Evolutionary conservation across 2,888 invertebrate genomes (phyloP), one percentile per base, ranked within the genome.

Genomic region (Hoplodrina blanda): DNA sequence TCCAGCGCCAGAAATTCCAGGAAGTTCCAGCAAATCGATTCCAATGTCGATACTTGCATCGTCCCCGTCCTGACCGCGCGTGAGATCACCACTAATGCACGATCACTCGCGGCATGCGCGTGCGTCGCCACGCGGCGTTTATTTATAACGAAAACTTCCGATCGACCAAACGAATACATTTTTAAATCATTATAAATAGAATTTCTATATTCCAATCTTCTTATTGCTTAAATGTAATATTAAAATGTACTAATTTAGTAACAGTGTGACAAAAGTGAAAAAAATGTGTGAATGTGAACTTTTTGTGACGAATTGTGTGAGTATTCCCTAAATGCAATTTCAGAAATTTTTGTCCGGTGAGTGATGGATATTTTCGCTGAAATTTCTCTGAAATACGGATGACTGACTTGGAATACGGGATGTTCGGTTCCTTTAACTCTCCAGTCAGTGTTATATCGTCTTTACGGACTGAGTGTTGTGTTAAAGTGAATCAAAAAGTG

Each of bases 141-240:
- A 91, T 91, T 90, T 89, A 83, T 90, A 90, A 78, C 84, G 83
- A 88, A 85, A 78, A 85, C 86, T 89, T 88, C 86, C 88, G 88
- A 90, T 86, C 88, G 84, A 89, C 81, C 78, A 68, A 82, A 87
- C 87, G 88, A 78, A 88, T 87, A 83, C 82, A 75, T 72, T 76
- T 86, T 82, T 84, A 83, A 83, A 87, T 81, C 63, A 84, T 82
- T 88, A 85, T 84, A 83, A 85, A 86, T 87, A 85, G 86, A 83
- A 71, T 81, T 67, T 76, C 64, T 75, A 73, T 76, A 75, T 74
- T 76, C 57, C 62, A 76, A 70, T 57, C 46, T 64, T 44, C 46
- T 19, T 70, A 41, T 55, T 64, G 66, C 49, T 37, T 67, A 60
- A 74, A 62, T 68, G 56, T 70, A 54, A 53, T 37, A 56, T 37